Percentiles rank a stretch among this genome's conserved stretches.
phyloP scores from a whole-genome alignment of 1,140 invertebrate species.

The Zaprionus taronus region DNA sequence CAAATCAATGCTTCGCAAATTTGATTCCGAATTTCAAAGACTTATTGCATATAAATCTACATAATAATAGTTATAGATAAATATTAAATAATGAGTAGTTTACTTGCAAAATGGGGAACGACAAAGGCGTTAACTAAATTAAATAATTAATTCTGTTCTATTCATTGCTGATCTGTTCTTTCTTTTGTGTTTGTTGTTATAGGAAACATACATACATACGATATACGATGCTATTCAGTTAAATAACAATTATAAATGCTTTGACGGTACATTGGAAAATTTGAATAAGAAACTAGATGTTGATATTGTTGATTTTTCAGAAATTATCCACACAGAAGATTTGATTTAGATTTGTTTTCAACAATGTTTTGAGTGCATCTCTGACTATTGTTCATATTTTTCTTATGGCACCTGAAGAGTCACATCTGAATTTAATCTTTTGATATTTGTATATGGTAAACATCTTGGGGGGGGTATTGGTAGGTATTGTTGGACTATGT shows the following conservation, averaged over 20 bases:
- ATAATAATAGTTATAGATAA: constrained; percentile 28
- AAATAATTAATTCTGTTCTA: constrained; percentile 39
- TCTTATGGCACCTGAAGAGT: constrained; percentile 76
- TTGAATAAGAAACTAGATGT: constrained; percentile 71
- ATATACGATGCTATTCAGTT: constrained; percentile 54
- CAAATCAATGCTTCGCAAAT: constrained; percentile 49
- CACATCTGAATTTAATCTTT: constrained; percentile 59
- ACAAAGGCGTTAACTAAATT: constrained; percentile 2
- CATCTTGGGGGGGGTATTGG: background rate
- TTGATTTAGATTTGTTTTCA: constrained; percentile 2
- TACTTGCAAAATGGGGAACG: constrained; percentile 20
- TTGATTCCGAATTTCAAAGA: constrained; percentile 52
- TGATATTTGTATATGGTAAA: constrained; percentile 25
- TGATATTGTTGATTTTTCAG: constrained; percentile 30
- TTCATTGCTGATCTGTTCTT: constrained; percentile 29
- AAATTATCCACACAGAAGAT: constrained; percentile 45
- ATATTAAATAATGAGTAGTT: constrained; percentile 28
- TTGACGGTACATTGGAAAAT: constrained; percentile 81
- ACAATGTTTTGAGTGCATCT: constrained; percentile 28
- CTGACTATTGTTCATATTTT: constrained; percentile 62
- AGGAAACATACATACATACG: constrained; percentile 46
- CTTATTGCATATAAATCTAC: constrained; percentile 31
- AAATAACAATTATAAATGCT: constrained; percentile 83
- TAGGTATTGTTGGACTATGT: constrained; percentile 8
- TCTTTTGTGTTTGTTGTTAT: constrained; percentile 36